Evolutionary conservation across 2,113 vertebrate genomes (phyloP).

Genomic region (Jacana jacana): DNA sequence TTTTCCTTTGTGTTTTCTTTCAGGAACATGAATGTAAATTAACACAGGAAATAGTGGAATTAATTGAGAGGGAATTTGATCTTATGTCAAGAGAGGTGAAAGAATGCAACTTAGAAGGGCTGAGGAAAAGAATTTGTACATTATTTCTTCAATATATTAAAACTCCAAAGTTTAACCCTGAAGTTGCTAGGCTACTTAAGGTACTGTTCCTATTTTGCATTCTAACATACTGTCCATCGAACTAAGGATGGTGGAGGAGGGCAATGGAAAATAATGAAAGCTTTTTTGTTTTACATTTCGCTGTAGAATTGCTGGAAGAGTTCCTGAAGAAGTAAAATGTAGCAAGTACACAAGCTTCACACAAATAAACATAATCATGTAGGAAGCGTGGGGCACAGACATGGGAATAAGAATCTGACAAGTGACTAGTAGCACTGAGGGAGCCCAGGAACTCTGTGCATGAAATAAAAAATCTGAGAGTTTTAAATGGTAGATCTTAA

Average conservation of each 20-base stretch:
- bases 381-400: background rate
- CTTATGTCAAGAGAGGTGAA: slow-evolving; percentile 83
- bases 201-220: slow-evolving; percentile 68
- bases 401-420: background rate
- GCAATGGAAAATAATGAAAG: background rate
- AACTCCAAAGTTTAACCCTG: slow-evolving; percentile 89
- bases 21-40: slow-evolving; percentile 89
- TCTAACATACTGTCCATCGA: background rate
- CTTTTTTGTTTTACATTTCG: background rate
- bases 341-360: background rate
- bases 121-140: slow-evolving; percentile 89
- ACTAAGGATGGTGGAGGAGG: background rate
- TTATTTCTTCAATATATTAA: slow-evolving; percentile 93
- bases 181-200: slow-evolving; percentile 81
- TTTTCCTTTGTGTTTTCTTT: background rate
- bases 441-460: background rate
- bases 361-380: background rate
- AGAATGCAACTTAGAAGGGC: slow-evolving; percentile 81
- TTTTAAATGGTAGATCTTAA: background rate
- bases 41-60: slow-evolving; percentile 83
- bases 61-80: slow-evolving; percentile 90
- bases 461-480: background rate
- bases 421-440: background rate
- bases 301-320: background rate
- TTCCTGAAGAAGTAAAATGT: background rate